Percentiles rank a stretch among this genome's conserved stretches.
Conservation (phyloP, 2,888 invertebrate species). For the Buathra laborator region DNA sequence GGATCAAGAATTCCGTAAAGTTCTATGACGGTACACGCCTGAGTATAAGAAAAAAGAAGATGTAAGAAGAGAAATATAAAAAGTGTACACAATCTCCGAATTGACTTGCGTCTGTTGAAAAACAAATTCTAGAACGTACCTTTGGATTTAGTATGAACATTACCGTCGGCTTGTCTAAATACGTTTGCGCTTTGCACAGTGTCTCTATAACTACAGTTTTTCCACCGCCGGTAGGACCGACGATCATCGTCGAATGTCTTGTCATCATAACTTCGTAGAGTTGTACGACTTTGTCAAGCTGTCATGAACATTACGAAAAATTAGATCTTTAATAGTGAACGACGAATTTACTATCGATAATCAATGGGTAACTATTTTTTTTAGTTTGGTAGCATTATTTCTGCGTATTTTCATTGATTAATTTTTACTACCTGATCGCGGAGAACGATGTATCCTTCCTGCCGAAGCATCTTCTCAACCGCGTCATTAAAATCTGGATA, state of each 20-base stretch:
- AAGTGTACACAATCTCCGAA: not conserved
- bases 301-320: conserved; percentile 9
- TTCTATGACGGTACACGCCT: conserved; percentile 95
- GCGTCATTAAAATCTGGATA: conserved; percentile 95
- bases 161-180: conserved; percentile 92
- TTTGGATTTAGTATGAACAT: conserved; percentile 94
- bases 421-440: conserved; percentile 89
- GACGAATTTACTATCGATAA: not conserved
- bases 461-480: conserved; percentile 89
- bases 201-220: conserved; percentile 94
- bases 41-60: conserved; percentile 55
- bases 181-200: conserved; percentile 92
- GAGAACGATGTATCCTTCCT: conserved; percentile 89
- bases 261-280: conserved; percentile 98
- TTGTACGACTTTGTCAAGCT: conserved; percentile 96
- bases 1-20: conserved; percentile 96
- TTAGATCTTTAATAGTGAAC: not conserved
- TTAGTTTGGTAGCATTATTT: conserved; percentile 19
- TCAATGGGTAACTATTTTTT: conserved; percentile 18
- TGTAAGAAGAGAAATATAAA: no score
- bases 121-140: conserved; percentile 81
- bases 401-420: not conserved
- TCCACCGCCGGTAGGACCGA: conserved; percentile 97
- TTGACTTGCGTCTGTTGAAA: not conserved
- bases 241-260: conserved; percentile 95